Conservation (phyloP, 1,140 invertebrate genomes). For the Pararge aegeria region DNA sequence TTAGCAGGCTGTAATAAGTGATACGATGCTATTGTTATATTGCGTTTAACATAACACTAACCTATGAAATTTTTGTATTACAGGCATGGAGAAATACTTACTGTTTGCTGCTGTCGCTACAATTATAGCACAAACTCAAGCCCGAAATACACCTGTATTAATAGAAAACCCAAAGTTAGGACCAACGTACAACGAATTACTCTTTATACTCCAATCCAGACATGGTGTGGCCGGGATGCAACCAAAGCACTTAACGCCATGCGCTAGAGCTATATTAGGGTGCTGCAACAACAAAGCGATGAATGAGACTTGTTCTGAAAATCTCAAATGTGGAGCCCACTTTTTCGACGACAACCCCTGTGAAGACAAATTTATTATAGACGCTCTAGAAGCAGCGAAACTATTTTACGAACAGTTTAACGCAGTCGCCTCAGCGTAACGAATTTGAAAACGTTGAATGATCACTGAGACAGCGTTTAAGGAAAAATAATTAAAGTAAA, state of each 20-base stretch:
- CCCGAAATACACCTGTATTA: neutral
- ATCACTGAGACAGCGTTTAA: neutral
- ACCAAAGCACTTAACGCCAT: slow-evolving; percentile 52
- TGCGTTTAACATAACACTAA: too few species aligned
- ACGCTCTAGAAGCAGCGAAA: slow-evolving; percentile 55
- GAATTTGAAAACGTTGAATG: neutral
- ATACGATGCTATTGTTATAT: too few species aligned
- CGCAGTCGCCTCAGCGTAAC: neutral
- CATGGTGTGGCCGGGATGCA: slow-evolving; percentile 28
- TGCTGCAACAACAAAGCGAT: slow-evolving; percentile 56
- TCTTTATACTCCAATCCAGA: slow-evolving; percentile 49
- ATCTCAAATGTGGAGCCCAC: slow-evolving; percentile 54
- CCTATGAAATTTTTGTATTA: slow-evolving; percentile 17
- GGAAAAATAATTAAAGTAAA: neutral
- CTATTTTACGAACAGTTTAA: slow-evolving; percentile 60
- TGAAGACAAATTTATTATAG: slow-evolving; percentile 55
- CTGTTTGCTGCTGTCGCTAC: neutral
- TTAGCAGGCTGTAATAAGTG: too few species aligned
- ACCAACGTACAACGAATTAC: slow-evolving; percentile 52
- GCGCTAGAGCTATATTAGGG: slow-evolving; percentile 60
- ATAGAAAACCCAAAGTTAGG: neutral
- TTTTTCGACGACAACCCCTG: slow-evolving; percentile 72
- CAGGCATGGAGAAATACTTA: slow-evolving; percentile 24
- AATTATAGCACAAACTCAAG: neutral
- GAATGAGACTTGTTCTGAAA: slow-evolving; percentile 56